Percentiles rank a stretch among this genome's conserved stretches.
Evolutionary conservation across 2,113 vertebrate species (phyloP).

Genomic region (Miniopterus natalensis): DNA sequence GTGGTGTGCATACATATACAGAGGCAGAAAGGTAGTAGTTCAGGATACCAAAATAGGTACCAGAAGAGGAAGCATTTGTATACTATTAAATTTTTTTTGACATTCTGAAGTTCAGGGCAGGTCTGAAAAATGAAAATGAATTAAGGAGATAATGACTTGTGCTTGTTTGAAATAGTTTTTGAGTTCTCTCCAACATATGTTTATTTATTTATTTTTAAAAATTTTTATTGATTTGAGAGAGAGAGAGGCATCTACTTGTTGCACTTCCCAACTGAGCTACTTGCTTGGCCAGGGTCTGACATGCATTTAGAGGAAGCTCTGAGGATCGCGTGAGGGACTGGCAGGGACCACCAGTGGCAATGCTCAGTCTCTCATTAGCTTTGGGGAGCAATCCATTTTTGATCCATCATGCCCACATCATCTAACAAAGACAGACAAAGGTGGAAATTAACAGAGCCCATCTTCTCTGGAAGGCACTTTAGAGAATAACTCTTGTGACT

Average conservation of each 20-base stretch:
- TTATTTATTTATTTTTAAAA: not conserved
- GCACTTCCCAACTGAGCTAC: not conserved
- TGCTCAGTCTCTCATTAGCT: not conserved
- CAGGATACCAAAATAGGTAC: not conserved
- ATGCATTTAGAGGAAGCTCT: not conserved
- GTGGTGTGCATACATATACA: rapidly evolving
- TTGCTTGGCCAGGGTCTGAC: not conserved
- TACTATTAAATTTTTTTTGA: not conserved
- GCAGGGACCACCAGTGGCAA: rapidly evolving
- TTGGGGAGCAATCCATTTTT: not conserved
- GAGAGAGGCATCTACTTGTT: not conserved
- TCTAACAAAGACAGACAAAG: not conserved
- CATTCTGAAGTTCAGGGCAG: not conserved
- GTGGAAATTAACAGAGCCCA: not conserved
- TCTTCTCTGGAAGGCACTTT: not conserved
- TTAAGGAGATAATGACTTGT: not conserved
- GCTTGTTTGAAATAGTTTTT: not conserved
- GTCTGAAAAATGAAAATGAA: not conserved
- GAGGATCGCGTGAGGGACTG: not conserved
- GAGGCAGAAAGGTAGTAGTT: no score
- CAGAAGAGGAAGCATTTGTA: not conserved
- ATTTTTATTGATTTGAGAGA: not conserved
- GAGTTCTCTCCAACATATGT: not conserved
- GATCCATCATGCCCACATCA: not conserved
- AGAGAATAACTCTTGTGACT: not conserved